Percentiles rank a stretch among this genome's conserved stretches.
These are phyloP conservation scores for Drosophila jambulina DNA, from an alignment of 1,140 invertebrate genomes.

Conservation along the genomic window DNA sequence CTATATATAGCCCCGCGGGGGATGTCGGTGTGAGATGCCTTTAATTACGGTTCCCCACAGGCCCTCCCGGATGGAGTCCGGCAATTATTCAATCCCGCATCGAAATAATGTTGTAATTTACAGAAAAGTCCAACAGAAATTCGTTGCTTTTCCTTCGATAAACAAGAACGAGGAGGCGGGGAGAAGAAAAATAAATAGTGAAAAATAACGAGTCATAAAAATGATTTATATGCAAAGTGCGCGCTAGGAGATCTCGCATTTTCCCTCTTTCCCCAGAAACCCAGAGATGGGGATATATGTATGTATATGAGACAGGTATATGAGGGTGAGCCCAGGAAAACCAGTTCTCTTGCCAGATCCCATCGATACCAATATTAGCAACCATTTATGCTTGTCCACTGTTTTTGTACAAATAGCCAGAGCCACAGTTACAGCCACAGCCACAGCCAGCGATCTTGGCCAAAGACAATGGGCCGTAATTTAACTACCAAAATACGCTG, in stretches of 20 bases:
- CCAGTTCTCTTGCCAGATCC: constrained; percentile 20
- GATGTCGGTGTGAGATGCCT: constrained; percentile 37
- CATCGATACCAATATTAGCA: constrained; percentile 68
- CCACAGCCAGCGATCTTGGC: constrained; percentile 38
- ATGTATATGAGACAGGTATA: constrained; percentile 13
- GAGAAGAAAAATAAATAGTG: constrained; percentile 76
- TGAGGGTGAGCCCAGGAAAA: constrained; percentile 47
- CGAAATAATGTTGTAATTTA: constrained; percentile 78
- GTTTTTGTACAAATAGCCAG: constrained; percentile 65
- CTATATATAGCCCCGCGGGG: constrained; percentile 35
- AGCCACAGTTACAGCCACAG: background rate
- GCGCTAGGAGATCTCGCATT: constrained; percentile 39
- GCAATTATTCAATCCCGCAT: constrained; percentile 66
- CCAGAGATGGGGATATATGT: background rate
- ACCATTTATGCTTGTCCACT: constrained; percentile 77
- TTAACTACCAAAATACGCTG: constrained; percentile 82
- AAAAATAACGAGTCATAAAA: constrained; percentile 83
- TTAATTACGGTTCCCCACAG: constrained; percentile 52
- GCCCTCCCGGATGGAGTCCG: constrained; percentile 40
- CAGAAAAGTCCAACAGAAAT: constrained; percentile 42
- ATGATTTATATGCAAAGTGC: constrained; percentile 83
- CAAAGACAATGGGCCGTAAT: constrained; percentile 74
- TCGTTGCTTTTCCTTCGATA: constrained; percentile 57
- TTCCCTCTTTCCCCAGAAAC: constrained; percentile 29
- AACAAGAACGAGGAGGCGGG: constrained; percentile 43